phyloP scores from a whole-genome alignment of 1,140 invertebrate species.

The Bombus huntii region DNA sequence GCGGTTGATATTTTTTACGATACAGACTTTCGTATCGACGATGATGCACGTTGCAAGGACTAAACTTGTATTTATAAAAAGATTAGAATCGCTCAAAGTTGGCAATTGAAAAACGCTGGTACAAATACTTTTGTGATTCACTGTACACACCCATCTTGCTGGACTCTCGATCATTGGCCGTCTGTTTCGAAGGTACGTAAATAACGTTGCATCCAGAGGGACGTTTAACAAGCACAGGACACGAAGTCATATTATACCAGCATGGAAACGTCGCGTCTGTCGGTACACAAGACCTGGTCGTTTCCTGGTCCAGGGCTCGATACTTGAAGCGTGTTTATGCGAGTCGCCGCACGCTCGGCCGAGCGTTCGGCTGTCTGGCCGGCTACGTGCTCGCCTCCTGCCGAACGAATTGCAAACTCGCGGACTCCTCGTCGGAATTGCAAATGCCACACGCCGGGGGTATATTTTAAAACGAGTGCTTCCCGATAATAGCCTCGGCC shows the following conservation, averaged over 20 bases:
- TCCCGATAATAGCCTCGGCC: conserved; percentile 73
- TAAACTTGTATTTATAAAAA: no score
- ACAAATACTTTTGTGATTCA: no score
- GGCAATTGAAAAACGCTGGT: no score
- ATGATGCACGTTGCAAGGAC: no score
- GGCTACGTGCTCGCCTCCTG: conserved; percentile 46
- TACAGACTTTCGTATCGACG: no score
- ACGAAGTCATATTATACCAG: conserved; percentile 41
- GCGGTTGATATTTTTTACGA: no score
- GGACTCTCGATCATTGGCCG: conserved; percentile 34
- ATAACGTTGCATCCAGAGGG: neutral
- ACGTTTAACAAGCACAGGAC: conserved; percentile 47
- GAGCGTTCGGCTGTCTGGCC: conserved; percentile 37
- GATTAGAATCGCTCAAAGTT: no score
- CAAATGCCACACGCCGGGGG: conserved; percentile 71
- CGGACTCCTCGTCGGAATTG: conserved; percentile 75
- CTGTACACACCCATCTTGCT: neutral
- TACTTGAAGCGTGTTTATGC: conserved; percentile 69
- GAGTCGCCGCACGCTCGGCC: conserved; percentile 60
- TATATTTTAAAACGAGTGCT: conserved; percentile 78
- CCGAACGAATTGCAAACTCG: conserved; percentile 72
- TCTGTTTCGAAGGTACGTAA: neutral
- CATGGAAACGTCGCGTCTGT: conserved; percentile 6
- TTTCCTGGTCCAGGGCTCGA: conserved; percentile 49
- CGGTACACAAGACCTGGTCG: conserved; percentile 8